Percentiles rank a stretch among this genome's conserved stretches.
These are phyloP conservation scores for Phyllotreta cruciferae DNA, from an alignment of 2,888 invertebrate species.

Conservation along the genomic window DNA sequence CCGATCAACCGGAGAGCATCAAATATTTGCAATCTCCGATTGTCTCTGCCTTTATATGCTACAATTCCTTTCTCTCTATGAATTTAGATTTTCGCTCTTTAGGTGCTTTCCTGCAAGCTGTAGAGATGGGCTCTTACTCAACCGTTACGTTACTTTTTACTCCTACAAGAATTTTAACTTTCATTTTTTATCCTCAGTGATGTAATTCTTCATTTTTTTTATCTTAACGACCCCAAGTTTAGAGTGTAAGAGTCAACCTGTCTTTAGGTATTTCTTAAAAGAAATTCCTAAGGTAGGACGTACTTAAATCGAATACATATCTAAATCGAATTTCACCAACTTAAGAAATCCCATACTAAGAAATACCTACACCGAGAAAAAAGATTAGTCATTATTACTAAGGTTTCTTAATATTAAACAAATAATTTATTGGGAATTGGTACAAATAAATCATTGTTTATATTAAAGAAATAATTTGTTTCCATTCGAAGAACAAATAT, in stretches of 20 bases:
- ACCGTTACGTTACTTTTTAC: background rate
- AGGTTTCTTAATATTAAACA: no score
- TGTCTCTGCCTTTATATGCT: slow-evolving; percentile 26
- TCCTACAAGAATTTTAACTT: background rate
- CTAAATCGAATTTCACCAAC: no score
- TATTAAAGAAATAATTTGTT: no score
- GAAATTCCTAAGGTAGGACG: no score
- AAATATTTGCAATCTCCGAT: slow-evolving; percentile 31
- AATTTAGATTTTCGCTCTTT: slow-evolving; percentile 19
- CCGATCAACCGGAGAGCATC: slow-evolving; percentile 22
- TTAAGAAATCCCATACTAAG: no score
- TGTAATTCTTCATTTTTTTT: background rate
- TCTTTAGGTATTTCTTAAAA: no score
- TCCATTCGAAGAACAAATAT: no score
- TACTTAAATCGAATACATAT: no score
- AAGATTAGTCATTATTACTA: no score
- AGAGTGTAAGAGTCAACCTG: background rate
- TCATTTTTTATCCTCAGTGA: background rate
- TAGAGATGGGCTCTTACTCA: background rate
- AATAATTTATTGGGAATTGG: no score
- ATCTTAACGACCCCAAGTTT: background rate
- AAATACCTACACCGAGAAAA: no score
- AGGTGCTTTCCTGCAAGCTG: slow-evolving; percentile 15
- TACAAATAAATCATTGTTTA: no score
- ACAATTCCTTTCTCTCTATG: slow-evolving; percentile 22